Percentiles rank a stretch among this genome's conserved stretches.
Evolutionary conservation across 2,888 invertebrate genomes (phyloP).

Genomic region (Sphecodes monilicornis): DNA sequence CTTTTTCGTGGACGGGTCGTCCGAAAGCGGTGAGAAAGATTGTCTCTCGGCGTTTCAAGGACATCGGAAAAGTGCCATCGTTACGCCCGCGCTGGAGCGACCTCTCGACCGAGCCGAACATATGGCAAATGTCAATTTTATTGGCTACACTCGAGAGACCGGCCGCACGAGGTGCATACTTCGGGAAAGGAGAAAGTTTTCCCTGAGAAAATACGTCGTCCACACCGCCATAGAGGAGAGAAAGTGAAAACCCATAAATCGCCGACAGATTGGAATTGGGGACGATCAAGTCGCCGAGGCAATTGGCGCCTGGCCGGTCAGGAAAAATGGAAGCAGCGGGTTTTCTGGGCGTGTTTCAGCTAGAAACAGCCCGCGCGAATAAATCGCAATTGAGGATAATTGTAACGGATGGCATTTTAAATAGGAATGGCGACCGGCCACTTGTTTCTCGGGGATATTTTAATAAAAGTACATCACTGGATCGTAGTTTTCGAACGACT

Average conservation of each 20-base stretch:
- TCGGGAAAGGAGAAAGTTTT: conserved; percentile 5
- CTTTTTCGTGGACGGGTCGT: background rate
- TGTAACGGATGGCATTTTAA: conserved; percentile 12
- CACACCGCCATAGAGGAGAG: conserved; percentile 1
- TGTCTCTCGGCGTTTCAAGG: background rate
- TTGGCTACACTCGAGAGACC: background rate
- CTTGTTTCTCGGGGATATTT: background rate
- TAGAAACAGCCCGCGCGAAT: background rate
- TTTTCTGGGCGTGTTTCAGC: background rate
- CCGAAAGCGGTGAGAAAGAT: background rate
- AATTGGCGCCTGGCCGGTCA: background rate
- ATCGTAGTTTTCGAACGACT: conserved; percentile 14
- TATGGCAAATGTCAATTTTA: background rate
- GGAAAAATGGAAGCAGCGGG: background rate
- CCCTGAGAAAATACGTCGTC: background rate
- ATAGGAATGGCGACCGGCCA: conserved; percentile 19
- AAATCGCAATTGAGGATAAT: conserved; percentile 16
- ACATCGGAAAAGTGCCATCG: background rate
- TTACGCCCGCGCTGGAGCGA: background rate
- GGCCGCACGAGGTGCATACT: background rate
- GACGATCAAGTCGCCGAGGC: background rate
- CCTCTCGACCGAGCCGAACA: background rate
- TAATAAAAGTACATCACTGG: background rate
- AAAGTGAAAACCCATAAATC: background rate
- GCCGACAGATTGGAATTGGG: background rate